Base-by-base conservation (phyloP, 2,888 invertebrate genomes). In the Lymantria dispar region DNA sequence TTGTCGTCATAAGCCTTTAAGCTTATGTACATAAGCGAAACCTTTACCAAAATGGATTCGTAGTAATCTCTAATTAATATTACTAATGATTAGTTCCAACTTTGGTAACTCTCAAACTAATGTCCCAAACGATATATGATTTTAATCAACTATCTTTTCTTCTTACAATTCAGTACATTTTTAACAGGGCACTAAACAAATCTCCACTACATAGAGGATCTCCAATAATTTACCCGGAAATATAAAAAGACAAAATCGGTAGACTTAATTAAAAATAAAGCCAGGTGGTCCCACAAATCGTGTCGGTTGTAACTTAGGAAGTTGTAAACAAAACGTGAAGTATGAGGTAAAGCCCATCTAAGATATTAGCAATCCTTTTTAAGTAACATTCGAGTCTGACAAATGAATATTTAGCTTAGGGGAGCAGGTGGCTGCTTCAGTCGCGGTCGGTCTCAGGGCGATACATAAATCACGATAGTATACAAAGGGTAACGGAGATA, bases 291-390 rank as follows among this genome's bases (percentile, higher is more conserved):
- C 54, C 50, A 50, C 64, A 57, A 65, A 64, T 60, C 54, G 48
- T 40, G n/a, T 37, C 29, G 22, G 43, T 43, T 44, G 52, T 56
- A 62, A 52, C 53, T 45, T 54, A 64, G 63, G 49, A 61, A 69
- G 60, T 63, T 70, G 68, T 77, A 81, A 81, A 81, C 80, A 80
- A 78, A 73, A 76, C 69, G 15, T 66, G 61, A 62, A 62, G 71
- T 67, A 72, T 70, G 52, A 72, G 77, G 48, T 42, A 56, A 60
- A 82, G 72, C 78, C 85, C 85, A 85, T 85, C 82, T 83, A 76
- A 85, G 82, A 85, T 83, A 87, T 86, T 85, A 87, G 78, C 85
- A 83, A 87, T 87, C 86, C 86, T 86, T 87, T 86, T 81, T 79
- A 85, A 85, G 72, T 85, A 81, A 76, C 83, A 80, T 82, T 78